Percentiles rank a stretch among this genome's conserved stretches.
phyloP scores from a whole-genome alignment of 2,797 vertebrate genomes.

The Phataginus tricuspis region DNA sequence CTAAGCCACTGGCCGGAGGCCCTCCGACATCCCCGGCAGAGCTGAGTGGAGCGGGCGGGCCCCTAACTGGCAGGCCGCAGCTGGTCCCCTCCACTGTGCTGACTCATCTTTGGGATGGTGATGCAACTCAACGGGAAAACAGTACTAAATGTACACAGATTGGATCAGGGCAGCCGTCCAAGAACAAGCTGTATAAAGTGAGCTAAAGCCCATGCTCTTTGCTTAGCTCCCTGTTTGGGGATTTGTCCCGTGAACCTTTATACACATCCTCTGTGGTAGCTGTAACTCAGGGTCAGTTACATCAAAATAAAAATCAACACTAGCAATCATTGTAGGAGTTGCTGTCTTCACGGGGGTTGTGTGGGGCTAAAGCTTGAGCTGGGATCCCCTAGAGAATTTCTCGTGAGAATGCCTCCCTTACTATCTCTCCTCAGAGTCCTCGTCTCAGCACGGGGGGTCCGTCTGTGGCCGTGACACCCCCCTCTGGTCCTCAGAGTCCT shows the following conservation, averaged over 20 bases:
- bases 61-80: neutral
- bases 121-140: neutral
- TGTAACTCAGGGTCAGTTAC: neutral
- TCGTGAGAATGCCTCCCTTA: neutral
- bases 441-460: neutral
- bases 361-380: neutral
- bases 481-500: too few relatives aligned
- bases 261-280: neutral
- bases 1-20: neutral
- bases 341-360: neutral
- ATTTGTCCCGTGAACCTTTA: neutral
- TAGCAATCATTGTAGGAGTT: neutral
- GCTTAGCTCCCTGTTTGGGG: neutral
- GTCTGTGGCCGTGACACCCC: fast-evolving
- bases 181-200: neutral
- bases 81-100: neutral
- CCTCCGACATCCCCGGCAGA: neutral
- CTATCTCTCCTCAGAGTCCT: neutral
- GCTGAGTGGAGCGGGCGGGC: fast-evolving
- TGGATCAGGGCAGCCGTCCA: neutral
- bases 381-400: neutral
- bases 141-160: neutral
- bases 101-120: neutral
- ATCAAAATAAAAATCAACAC: neutral
- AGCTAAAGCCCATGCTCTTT: neutral